Percentiles rank a stretch among this genome's conserved stretches.
Evolutionary conservation across 2,888 invertebrate genomes (phyloP).

Genomic region (Drosophila sordidapex): DNA sequence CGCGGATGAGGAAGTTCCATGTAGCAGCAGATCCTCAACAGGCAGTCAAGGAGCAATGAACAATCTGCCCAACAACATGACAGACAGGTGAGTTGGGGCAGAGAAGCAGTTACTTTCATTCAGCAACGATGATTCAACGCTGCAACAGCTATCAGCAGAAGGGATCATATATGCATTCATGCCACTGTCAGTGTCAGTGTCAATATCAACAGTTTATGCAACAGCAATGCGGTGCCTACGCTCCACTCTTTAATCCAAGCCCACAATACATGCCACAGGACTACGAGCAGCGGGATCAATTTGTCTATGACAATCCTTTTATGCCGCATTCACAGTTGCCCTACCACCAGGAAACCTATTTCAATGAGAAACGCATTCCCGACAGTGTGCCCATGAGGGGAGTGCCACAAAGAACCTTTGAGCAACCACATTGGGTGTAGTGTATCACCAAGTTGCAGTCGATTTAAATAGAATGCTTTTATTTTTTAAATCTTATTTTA

Average conservation of each 20-base stretch:
- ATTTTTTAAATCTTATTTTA: not conserved
- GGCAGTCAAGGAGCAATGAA: conserved; percentile 76
- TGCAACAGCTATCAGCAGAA: conserved; percentile 32
- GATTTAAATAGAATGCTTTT: not conserved
- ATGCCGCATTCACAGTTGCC: conserved; percentile 9
- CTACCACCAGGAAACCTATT: not conserved
- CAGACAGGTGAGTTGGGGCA: conserved; percentile 70
- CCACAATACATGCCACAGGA: conserved; percentile 10
- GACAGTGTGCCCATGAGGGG: conserved; percentile 3
- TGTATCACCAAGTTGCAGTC: conserved; percentile 56
- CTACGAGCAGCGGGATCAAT: conserved; percentile 18
- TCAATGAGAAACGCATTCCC: conserved; percentile 2
- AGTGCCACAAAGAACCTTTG: conserved; percentile 12
- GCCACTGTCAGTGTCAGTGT: conserved; percentile 16
- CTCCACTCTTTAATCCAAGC: conserved; percentile 5
- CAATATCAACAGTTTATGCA: conserved; percentile 36
- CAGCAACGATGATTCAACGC: conserved; percentile 32
- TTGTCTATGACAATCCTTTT: conserved; percentile 1
- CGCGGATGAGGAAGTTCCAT: conserved; percentile 1
- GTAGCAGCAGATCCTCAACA: not conserved
- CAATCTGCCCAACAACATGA: conserved; percentile 54
- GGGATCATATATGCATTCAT: conserved; percentile 7
- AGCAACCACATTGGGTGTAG: conserved; percentile 69
- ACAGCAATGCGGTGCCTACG: conserved; percentile 2
- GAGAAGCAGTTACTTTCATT: not conserved